Conservation (phyloP, 2,797 vertebrate species). For the Parauchenoglanis punctatus region DNA sequence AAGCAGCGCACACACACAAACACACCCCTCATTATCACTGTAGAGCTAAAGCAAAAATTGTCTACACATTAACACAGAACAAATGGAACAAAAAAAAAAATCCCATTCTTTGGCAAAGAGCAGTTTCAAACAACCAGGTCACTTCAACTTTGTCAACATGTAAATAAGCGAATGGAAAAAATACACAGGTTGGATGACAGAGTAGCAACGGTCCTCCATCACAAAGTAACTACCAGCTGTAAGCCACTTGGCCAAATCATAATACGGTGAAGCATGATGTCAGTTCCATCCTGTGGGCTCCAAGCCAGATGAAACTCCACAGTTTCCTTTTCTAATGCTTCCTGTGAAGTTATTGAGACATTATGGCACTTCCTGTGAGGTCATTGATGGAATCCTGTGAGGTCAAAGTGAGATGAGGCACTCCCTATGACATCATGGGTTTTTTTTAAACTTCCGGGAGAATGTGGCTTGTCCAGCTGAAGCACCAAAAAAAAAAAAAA, state of each 20-base stretch:
- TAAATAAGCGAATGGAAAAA: conserved; percentile 42
- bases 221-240: conserved; percentile 6
- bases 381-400: conserved; percentile 55
- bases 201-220: conserved; percentile 25
- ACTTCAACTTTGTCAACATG: conserved; percentile 55
- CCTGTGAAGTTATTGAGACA: conserved; percentile 41
- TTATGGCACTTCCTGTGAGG: conserved; percentile 42
- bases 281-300: conserved; percentile 33
- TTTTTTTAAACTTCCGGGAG: neutral
- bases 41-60: conserved; percentile 8
- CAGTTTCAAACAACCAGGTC: conserved; percentile 61
- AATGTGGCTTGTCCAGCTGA: conserved; percentile 40
- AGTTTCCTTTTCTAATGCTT: conserved; percentile 25
- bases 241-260: conserved; percentile 15
- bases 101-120: conserved; percentile 65
- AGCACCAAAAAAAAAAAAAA: conserved; percentile 37
- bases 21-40: conserved; percentile 11
- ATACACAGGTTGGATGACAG: conserved; percentile 38
- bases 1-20: conserved; percentile 6
- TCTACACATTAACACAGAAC: conserved; percentile 23
- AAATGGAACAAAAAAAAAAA: conserved; percentile 8
- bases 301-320: conserved; percentile 11
- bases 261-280: conserved; percentile 22
- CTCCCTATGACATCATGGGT: conserved; percentile 30
- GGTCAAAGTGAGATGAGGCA: conserved; percentile 62